Conservation (phyloP, 2,797 vertebrate species). For the Rhadinocentrus ornatus region DNA sequence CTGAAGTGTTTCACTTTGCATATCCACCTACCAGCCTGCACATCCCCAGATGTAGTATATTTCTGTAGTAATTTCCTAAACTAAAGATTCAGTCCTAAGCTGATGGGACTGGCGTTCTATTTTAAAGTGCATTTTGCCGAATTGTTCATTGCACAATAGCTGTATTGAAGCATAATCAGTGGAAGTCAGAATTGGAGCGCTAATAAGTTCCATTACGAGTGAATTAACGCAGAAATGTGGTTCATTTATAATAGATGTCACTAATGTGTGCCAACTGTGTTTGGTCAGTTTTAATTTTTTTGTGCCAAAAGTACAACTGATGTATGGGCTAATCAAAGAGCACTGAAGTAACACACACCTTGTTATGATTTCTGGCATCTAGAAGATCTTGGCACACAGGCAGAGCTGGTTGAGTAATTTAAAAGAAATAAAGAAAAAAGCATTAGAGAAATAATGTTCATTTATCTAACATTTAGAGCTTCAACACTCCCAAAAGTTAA, state of each 20-base stretch:
- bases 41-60: too few relatives aligned
- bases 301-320: constrained; percentile 35
- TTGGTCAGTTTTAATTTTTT: constrained; percentile 44
- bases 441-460: constrained; percentile 40
- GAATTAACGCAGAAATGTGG: constrained; percentile 20
- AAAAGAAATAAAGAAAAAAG: constrained; percentile 53
- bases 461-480: constrained; percentile 14
- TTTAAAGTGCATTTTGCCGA: not conserved
- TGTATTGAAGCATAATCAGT: not conserved
- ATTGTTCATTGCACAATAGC: constrained; percentile 1
- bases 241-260: constrained; percentile 21
- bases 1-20: not conserved
- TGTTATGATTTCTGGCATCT: constrained; percentile 51
- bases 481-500: constrained; percentile 12
- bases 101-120: not conserved
- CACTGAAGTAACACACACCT: constrained; percentile 46
- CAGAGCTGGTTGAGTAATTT: constrained; percentile 64
- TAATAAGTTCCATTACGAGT: constrained; percentile 16
- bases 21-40: not conserved
- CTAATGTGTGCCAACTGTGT: constrained; percentile 25
- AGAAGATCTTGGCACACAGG: constrained; percentile 36
- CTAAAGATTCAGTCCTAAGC: not conserved
- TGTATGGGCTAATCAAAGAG: constrained; percentile 53
- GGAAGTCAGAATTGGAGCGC: not conserved
- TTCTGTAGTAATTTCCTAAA: not conserved